A percentile compares a stretch with the other conserved stretches of the same genome.
Conservation (phyloP, 2,113 vertebrate genomes). For the Corythaeola cristata region DNA sequence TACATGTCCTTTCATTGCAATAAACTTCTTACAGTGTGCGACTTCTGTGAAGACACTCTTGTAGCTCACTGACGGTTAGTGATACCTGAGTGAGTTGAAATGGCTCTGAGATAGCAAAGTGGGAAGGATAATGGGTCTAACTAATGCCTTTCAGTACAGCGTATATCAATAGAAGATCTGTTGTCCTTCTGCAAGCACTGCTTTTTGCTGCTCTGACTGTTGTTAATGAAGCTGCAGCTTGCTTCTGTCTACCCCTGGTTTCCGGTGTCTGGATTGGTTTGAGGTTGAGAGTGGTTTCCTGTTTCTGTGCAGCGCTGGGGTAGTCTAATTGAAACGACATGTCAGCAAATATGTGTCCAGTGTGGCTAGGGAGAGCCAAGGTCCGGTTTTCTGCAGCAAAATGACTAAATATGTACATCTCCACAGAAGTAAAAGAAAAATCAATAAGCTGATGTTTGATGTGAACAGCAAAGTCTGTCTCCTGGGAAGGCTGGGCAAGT, state of each 20-base stretch:
- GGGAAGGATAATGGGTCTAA: neutral
- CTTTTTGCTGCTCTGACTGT: conserved; percentile 52
- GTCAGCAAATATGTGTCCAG: conserved; percentile 74
- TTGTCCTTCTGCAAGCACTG: conserved; percentile 14
- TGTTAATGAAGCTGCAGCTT: conserved; percentile 62
- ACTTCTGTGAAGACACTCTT: neutral
- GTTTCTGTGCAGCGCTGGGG: conserved; percentile 72
- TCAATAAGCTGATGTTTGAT: neutral
- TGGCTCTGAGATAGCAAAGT: neutral
- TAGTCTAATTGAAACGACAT: conserved; percentile 82
- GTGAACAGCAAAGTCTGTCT: neutral
- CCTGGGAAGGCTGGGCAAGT: neutral
- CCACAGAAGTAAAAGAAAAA: neutral
- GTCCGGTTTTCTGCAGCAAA: conserved; percentile 9
- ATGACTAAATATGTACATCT: neutral
- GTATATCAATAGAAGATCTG: neutral
- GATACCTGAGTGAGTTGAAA: neutral
- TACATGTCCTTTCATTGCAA: neutral
- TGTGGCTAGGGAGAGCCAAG: conserved; percentile 11
- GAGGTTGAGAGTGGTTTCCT: conserved; percentile 80
- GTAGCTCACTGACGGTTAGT: neutral
- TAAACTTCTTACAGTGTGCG: neutral
- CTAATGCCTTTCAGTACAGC: neutral
- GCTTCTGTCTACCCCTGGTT: conserved; percentile 76
- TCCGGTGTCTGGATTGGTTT: conserved; percentile 81